Evolutionary conservation across 2,113 vertebrate genomes (phyloP).

Genomic region (Zeus faber): DNA sequence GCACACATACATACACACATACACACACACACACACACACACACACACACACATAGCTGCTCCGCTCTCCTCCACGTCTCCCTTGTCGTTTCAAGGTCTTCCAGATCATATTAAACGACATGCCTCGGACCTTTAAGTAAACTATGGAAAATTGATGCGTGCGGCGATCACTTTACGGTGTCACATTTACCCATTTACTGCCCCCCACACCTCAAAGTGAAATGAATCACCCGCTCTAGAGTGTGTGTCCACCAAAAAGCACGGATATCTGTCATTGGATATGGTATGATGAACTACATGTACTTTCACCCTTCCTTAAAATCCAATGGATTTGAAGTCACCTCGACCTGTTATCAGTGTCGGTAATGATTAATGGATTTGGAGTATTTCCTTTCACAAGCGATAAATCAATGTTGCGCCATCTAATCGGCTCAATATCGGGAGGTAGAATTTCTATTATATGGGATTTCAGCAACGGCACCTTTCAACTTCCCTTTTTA

Average conservation of each 20-base stretch:
- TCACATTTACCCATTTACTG: neutral
- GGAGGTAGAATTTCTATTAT: too few species aligned
- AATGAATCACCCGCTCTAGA: neutral
- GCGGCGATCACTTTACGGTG: neutral
- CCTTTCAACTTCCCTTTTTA: too few species aligned
- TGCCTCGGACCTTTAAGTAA: neutral
- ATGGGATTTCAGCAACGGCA: too few species aligned
- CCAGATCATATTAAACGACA: constrained; percentile 14
- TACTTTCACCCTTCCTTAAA: neutral
- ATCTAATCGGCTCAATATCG: too few species aligned
- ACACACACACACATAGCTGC: neutral
- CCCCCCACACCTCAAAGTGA: neutral
- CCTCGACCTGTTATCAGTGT: neutral
- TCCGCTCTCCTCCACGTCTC: neutral
- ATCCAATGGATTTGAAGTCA: neutral
- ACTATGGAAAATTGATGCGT: neutral
- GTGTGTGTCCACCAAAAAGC: neutral
- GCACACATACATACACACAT: neutral
- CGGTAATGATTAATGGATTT: neutral
- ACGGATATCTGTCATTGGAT: too few species aligned
- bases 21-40: neutral
- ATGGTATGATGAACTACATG: neutral
- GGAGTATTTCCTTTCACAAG: neutral
- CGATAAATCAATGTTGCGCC: neutral
- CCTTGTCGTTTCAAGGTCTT: constrained; percentile 2